Evolutionary conservation across 2,113 vertebrate genomes (phyloP).

Genomic region (Rousettus leschenaultii): DNA sequence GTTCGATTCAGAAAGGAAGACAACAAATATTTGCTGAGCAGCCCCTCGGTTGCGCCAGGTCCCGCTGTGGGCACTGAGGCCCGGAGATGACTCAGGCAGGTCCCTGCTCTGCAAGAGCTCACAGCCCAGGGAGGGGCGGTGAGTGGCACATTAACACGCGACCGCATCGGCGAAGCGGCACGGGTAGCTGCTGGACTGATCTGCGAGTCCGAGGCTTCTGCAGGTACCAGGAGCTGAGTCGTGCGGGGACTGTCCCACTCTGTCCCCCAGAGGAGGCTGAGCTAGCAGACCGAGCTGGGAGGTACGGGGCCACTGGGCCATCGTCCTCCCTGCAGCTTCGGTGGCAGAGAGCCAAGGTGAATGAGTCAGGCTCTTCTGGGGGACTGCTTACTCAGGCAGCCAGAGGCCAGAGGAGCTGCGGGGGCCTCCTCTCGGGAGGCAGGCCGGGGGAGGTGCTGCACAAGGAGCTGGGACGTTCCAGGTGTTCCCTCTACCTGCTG

Average conservation of each 20-base stretch:
- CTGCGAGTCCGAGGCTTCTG: neutral
- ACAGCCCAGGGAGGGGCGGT: neutral
- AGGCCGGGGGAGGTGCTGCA: neutral
- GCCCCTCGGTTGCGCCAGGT: neutral
- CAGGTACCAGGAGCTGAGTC: neutral
- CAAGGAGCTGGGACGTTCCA: neutral
- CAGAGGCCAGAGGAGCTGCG: neutral
- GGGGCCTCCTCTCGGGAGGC: neutral
- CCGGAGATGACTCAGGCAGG: constrained; percentile 32
- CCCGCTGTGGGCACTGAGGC: neutral
- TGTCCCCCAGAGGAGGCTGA: neutral
- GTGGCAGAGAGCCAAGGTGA: constrained; percentile 45
- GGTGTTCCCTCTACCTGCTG: neutral
- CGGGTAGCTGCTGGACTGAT: neutral
- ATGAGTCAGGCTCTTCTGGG: constrained; percentile 59
- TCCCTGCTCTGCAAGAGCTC: constrained; percentile 1
- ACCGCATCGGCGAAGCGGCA: neutral
- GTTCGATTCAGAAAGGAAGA: neutral
- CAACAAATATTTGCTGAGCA: constrained; percentile 22
- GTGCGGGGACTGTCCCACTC: neutral
- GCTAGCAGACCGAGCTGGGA: neutral
- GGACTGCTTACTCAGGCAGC: constrained; percentile 42
- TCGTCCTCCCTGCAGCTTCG: neutral
- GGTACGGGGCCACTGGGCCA: constrained; percentile 44
- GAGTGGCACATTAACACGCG: neutral